Base-by-base conservation (phyloP, 2,113 vertebrate genomes). In the Atlantisia rogersi region DNA sequence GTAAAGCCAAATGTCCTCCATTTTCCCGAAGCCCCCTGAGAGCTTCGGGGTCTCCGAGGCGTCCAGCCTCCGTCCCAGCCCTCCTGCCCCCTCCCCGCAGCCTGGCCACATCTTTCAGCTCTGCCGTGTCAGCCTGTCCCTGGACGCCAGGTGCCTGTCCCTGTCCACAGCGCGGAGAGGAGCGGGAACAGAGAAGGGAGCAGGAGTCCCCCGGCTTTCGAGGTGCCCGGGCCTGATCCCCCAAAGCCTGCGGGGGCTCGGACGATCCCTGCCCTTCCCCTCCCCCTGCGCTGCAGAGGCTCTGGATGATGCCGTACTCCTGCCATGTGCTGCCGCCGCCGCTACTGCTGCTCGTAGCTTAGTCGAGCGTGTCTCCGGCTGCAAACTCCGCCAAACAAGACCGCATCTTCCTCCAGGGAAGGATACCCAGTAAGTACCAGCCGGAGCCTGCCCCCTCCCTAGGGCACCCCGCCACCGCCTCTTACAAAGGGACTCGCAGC, bases 281-380 rank as follows among this genome's bases (percentile, higher is more conserved):
- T 93, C 78, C 92, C 81, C 89, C 92, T 82, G 88, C 83, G 88
- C 92, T 68, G 96, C 90, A 53, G 94, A 85, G 88, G 11, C 93
- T 91, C 46, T 87, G 93, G 82, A 91, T 86, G 93, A 89, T 90
- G 97, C 97, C 88, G 92, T 90, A 92, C 97, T 95, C 88, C 95
- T 95, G 94, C 97, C 97, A 97, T 97, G 97, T 98, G 97, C 97
- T 80, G 95, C 91, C 21, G 94, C 97, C 92, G 94, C 95, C 31
- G 83, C 97, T 11, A 21, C 74, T 37, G 75, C 95, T 89, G 87
- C 90, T 88, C 52, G 88, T 94, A 96, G 97, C 97, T 89, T 92
- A 97, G 81, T 50, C 82, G 84, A 97, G 98, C 97, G 97, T 93
- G 96, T 94, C 98, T 97, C 96, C 95, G 90, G 96, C 97, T 94